These are phyloP conservation scores for Catamblyrhynchus diadema DNA, from an alignment of 2,797 vertebrate species.

Conservation along the genomic window DNA sequence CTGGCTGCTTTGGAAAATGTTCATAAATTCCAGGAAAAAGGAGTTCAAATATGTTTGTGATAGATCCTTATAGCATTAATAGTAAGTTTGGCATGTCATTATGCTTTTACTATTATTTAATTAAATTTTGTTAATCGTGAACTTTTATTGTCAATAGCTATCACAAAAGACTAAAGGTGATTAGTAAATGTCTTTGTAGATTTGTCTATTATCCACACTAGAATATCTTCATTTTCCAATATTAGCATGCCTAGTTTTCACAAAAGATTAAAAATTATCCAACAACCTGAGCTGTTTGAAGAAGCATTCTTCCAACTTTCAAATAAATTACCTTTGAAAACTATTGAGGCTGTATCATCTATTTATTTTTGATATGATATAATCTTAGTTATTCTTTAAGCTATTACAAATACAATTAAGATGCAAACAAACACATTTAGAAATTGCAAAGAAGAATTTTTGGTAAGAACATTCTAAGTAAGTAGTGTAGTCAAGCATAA, in stretches of 20 bases:
- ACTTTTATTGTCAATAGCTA: background rate
- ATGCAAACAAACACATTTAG: background rate
- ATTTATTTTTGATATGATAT: background rate
- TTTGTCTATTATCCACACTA: background rate
- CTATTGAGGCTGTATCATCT: background rate
- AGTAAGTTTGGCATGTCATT: background rate
- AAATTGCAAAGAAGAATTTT: background rate
- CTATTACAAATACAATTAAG: background rate
- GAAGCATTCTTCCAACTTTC: background rate
- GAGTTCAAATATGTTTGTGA: background rate
- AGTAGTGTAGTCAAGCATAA: background rate
- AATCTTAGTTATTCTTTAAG: background rate
- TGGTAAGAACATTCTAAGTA: background rate
- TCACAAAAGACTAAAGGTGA: slow-evolving; percentile 1
- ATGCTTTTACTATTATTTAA: background rate
- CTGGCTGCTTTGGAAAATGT: background rate
- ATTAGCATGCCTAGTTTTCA: background rate
- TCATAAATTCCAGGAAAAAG: background rate
- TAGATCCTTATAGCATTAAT: background rate
- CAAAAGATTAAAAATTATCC: slow-evolving; percentile 15
- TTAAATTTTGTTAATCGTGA: background rate
- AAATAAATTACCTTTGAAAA: background rate
- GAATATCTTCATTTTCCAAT: background rate
- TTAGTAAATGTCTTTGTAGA: background rate
- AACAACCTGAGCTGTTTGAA: background rate